A percentile compares a stretch with the other conserved stretches of the same genome.
These are phyloP conservation scores for Achlya flavicornis DNA, from an alignment of 2,888 invertebrate species.

Conservation along the genomic window DNA sequence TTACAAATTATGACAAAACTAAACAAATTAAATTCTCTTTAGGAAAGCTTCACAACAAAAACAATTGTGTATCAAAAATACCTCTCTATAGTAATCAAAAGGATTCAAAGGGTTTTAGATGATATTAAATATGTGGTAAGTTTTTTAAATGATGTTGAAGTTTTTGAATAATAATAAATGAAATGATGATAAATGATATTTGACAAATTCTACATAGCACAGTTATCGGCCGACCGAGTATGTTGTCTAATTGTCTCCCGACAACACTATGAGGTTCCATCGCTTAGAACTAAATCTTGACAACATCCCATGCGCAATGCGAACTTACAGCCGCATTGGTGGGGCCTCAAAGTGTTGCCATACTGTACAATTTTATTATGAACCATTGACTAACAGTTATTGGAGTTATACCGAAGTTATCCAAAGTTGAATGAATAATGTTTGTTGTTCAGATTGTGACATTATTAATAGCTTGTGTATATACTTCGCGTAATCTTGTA, in stretches of 20 bases:
- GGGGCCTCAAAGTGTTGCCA: neutral
- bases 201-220: constrained; percentile 75
- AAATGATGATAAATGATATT: constrained; percentile 44
- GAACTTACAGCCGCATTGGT: neutral
- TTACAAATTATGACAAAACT: constrained; percentile 45
- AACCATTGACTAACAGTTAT: constrained; percentile 41
- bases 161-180: constrained; percentile 32
- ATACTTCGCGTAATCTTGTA: constrained; percentile 46
- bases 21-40: constrained; percentile 21
- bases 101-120: constrained; percentile 79
- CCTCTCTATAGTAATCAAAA: constrained; percentile 81
- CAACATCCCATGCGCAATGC: neutral
- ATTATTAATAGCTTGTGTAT: constrained; percentile 52
- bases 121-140: constrained; percentile 71
- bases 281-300: too few species aligned
- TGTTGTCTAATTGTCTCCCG: neutral
- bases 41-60: constrained; percentile 61
- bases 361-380: constrained; percentile 45
- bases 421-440: constrained; percentile 56
- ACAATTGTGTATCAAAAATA: constrained; percentile 70
- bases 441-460: constrained; percentile 46
- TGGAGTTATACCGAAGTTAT: constrained; percentile 61
- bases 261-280: neutral
- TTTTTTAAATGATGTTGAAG: constrained; percentile 77
- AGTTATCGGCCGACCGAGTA: constrained; percentile 34